phyloP scores from a whole-genome alignment of 2,888 invertebrate species.

The Sarcophaga carnaria region DNA sequence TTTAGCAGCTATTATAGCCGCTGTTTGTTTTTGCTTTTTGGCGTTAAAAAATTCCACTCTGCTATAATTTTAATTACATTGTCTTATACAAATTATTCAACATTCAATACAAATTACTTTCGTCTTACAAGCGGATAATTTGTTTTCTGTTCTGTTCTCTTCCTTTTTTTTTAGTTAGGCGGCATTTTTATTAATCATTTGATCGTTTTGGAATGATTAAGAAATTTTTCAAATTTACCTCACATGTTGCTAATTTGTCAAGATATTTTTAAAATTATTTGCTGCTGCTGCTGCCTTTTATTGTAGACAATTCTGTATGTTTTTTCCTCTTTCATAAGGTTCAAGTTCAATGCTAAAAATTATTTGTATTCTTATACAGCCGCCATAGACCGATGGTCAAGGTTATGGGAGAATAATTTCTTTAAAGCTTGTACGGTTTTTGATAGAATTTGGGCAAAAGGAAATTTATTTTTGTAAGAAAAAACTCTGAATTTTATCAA shows the following conservation, averaged over 20 bases:
- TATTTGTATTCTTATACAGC: background rate
- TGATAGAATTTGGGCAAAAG: background rate
- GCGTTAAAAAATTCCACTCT: constrained; percentile 66
- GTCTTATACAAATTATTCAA: constrained; percentile 66
- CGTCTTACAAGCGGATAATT: constrained; percentile 15
- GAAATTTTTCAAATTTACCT: constrained; percentile 70
- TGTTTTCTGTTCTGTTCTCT: background rate
- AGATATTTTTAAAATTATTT: constrained; percentile 49
- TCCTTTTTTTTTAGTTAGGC: constrained; percentile 49
- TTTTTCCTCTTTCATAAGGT: background rate
- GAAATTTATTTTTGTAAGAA: background rate
- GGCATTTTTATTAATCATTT: constrained; percentile 66
- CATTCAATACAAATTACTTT: constrained; percentile 69
- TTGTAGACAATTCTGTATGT: background rate
- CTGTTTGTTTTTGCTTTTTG: constrained; percentile 3
- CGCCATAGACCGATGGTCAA: constrained; percentile 16
- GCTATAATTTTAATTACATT: constrained; percentile 69
- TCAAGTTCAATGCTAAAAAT: constrained; percentile 57
- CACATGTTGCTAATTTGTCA: constrained; percentile 71
- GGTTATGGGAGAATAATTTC: constrained; percentile 15
- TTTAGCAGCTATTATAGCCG: background rate
- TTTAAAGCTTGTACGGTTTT: background rate
- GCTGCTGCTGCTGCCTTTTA: background rate
- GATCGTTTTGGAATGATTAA: constrained; percentile 68
- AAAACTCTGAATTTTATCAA: no score